Base-by-base conservation (phyloP, 1,140 invertebrate species). In the Chrysopa pallens region DNA sequence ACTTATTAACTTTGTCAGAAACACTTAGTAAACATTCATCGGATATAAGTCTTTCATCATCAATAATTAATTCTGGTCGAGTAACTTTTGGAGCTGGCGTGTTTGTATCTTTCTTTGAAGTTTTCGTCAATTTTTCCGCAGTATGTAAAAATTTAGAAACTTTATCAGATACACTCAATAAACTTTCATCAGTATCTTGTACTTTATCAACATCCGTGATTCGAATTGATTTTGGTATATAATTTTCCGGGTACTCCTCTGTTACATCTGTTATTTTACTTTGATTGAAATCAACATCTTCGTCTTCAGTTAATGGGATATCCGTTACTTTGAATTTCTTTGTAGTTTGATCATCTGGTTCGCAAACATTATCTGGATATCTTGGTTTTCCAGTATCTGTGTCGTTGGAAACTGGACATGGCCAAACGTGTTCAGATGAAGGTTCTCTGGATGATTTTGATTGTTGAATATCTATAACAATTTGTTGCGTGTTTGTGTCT, bases 391-490 rank as follows among this genome's bases (percentile, higher is more conserved):
- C 71, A n/a, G 60, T 57, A 46, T 75, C 71, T 39, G 73, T 64
- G 43, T 66, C 60, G 12, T 56, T 52, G 23, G 66, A 64, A 37
- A 75, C 59, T 1, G 75, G 74, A n/a, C 68, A 69, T 1, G 74
- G 73, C 51, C 72, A 73, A 46, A 76, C 68, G 31, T 69, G 65
- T 53, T 78, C 73, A 6, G 78, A 78, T 8, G 76, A 76, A 14
- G 74, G 76, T 55, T 81, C 78, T 33, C 77, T 54, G 0, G 77
- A 80, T 39, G 77, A 80, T 59, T 74, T 78, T 0, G 76, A 76
- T 53, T 74, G 71, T 54, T 78, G 72, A 15, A 74, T 61, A 43
- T 70, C 63, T 45, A 79, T 73, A 44, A 75, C 70, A 23, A 76
- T 65, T 52, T 64, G 57, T 43, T 60, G 52, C 33, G 41, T 39